Evolutionary conservation across 2,888 invertebrate genomes (phyloP), one percentile per base, ranked within the genome.

Genomic region (Drosophila mimetica): DNA sequence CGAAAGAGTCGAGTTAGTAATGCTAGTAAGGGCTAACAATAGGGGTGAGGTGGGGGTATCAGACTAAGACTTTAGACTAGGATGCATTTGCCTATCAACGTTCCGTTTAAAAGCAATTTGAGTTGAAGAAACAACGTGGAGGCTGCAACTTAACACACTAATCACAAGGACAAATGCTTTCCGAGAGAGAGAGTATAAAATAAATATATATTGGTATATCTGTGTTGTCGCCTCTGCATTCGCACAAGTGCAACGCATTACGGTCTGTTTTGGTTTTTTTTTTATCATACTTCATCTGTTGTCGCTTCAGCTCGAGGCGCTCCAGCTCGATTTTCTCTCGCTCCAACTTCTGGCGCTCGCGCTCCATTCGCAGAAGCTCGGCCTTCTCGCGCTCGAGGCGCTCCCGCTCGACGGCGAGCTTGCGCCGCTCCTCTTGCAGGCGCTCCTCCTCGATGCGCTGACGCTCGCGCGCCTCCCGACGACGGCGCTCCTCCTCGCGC

Each of bases 341-440:
- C 88, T 95, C 95, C 71, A 95, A 89, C 75, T 96, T 94, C 88
- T 97, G 97, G 50, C 97, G 94, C 90, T 97, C 97, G 14, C 97
- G 93, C 90, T 97, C 97, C 74, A 97, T 91, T 53, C 96, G 94
- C 76, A 97, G 92, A 22, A 97, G 91, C 89, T 98, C 97, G 14
- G 96, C 95, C 91, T 96, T 96, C 89, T 97, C 97, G 3, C 96
- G 94, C 89, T 98, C 98, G 55, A 98, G 95, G 78, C 95, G 95
- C 85, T 97, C 97, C 20, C 97, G 94, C 92, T 98, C 98, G 13
- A 96, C 92, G 46, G 96, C 94, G 71, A 97, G 92, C 87, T 96
- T 96, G 86, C 96, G 96, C 25, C 96, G 93, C 90, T 97, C 97
- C 51, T 96, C 93, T 67, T 95, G 96, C 53, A 97, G 93, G 53